Evolutionary conservation across 2,888 invertebrate genomes (phyloP).

Genomic region (Elegia similella): DNA sequence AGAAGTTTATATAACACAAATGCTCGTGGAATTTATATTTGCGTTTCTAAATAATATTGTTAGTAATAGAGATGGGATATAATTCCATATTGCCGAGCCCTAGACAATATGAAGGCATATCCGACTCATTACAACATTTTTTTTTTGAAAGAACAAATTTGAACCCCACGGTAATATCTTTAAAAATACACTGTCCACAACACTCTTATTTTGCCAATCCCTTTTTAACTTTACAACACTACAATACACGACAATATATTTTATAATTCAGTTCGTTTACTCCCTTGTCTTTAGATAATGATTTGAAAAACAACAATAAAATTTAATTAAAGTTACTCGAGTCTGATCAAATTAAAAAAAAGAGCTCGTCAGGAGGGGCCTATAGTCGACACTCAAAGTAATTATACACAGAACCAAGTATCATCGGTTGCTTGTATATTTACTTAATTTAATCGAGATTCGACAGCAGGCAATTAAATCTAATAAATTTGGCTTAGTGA

Average conservation of each 20-base stretch:
- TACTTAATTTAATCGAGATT: not conserved
- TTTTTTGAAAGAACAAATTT: not conserved
- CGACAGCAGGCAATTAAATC: not conserved
- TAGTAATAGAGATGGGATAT: not conserved
- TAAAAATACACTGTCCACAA: conserved; percentile 1
- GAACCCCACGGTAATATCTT: not conserved
- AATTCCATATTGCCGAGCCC: not conserved
- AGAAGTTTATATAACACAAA: not conserved
- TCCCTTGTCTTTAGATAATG: conserved; percentile 64
- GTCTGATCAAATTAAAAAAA: conserved; percentile 20
- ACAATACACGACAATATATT: conserved; percentile 58
- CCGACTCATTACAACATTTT: not conserved
- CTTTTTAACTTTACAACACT: conserved; percentile 48
- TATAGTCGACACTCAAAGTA: conserved; percentile 8
- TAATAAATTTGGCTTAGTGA: conserved; percentile 14
- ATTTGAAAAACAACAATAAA: conserved; percentile 56
- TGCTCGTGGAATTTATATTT: not conserved
- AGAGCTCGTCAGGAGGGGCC: not conserved
- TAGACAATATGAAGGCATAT: not conserved
- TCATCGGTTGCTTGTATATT: conserved; percentile 9
- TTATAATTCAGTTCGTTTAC: conserved; percentile 74
- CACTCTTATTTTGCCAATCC: conserved; percentile 25
- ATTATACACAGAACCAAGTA: conserved; percentile 10
- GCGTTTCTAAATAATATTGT: not conserved
- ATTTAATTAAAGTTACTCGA: conserved; percentile 26